Percentiles rank a stretch among this genome's conserved stretches.
Evolutionary conservation across 2,888 invertebrate genomes (phyloP).

Genomic region (Augochlorella aurata): DNA sequence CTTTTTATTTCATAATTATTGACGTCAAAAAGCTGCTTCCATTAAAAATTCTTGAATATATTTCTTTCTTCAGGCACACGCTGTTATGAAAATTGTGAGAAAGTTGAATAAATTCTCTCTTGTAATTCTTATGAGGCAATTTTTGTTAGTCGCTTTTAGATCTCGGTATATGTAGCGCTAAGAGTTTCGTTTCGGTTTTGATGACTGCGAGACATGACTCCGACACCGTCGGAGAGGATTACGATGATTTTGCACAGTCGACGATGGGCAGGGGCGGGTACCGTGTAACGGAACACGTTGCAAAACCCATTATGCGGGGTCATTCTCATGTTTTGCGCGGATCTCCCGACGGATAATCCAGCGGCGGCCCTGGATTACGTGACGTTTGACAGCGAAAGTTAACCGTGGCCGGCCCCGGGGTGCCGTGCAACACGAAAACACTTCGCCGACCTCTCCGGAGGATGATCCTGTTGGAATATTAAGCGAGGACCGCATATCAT

Average conservation of each 20-base stretch:
- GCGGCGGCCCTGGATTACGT: constrained; percentile 65
- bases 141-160: no score
- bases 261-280: not conserved
- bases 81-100: no score
- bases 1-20: no score
- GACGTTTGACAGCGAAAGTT: constrained; percentile 78
- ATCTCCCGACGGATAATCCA: constrained; percentile 35
- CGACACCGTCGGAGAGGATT: not conserved
- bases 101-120: no score
- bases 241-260: not conserved
- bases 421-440: constrained; percentile 52
- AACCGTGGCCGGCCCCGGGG: constrained; percentile 55
- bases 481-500: constrained; percentile 6
- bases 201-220: no score
- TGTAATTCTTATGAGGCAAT: no score
- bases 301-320: constrained; percentile 44
- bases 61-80: no score
- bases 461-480: constrained; percentile 43
- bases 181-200: no score
- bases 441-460: constrained; percentile 38
- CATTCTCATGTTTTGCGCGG: constrained; percentile 49
- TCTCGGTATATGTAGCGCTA: no score
- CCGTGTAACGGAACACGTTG: constrained; percentile 51
- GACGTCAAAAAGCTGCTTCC: no score
- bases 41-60: no score